Base-by-base conservation (phyloP, 2,888 invertebrate genomes). In the Leucophenga maculata region DNA sequence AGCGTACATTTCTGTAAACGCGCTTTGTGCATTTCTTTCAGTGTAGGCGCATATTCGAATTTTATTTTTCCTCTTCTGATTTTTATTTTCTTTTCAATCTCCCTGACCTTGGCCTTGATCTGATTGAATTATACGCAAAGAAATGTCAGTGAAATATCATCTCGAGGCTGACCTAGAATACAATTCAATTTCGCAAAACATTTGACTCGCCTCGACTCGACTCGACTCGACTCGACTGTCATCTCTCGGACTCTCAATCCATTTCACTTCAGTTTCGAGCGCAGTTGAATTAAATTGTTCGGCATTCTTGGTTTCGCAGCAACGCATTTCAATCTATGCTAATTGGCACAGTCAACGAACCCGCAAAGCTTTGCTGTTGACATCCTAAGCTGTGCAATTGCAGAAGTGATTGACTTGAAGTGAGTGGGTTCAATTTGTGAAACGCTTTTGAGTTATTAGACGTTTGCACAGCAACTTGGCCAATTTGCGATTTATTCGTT, bases 91-190 rank as follows among this genome's bases (percentile, higher is more conserved):
- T 69, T 77, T 78, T 81, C 80, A 60, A 32, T 39, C 39, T 16
- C 22, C 44, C 20, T 64, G 62, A 79, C 81, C 85, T 83, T 84
- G 85, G 78, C 84, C 85, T 84, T 84, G 83, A 84, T 79, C 75
- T 69, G 72, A 72, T 62, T 81, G 77, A 81, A 76, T 39, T 39
- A 39, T 39, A 39, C 11, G 39, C 39, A 46, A 55, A 57, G 46
- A 57, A 55, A 57, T 46, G 22, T 26, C 16, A 31, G 32, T 52
- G 16, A 31, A 22, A 64, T 22, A 48, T 1, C 22, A 9, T 50
- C 39, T 3, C 69, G n/a, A 18, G 50, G 26, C 75, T 83, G 79
- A 79, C 82, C 80, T 74, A 80, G 68, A 68, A 52, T 62, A 20
- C 32, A 60, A 62, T 74, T n/a, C 50, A 50, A 82, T 50, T 16